Evolutionary conservation across 2,797 vertebrate species (phyloP), one percentile per base, ranked within the genome.

Genomic region (Scleropages formosus): DNA sequence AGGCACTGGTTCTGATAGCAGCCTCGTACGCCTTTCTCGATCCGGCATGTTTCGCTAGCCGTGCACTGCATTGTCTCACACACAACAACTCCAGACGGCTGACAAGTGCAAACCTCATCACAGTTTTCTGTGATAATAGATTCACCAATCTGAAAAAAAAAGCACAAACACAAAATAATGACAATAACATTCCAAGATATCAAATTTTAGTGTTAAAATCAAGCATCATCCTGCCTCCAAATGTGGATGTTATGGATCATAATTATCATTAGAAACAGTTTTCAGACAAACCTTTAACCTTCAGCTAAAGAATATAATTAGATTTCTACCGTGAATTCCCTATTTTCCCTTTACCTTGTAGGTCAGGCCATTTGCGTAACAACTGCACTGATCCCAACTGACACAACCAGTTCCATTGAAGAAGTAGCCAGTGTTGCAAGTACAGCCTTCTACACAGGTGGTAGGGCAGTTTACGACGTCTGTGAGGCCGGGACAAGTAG

Each of bases 361-460:
- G 79, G 90, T 90, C 31, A 53, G 71, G 1, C 90, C 89, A 0
- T 88, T 77, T 59, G 83, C 31, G 73, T 82, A 91, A 79, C 93
- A 93, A 80, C 91, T 85, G 0, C 93, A 93, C 4, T 87, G 59
- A 58, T 90, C 79, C 44, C 78, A 59, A 20, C 81, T 80, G 63
- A 94, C 85, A 0, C 92, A 94, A 64, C 44, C 73, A 0, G 85
- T 81, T 3, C 91, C 91, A 0, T 90, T 84, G 56, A 81, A 90
- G 80, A 85, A 85, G 79, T 84, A 91, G 11, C 87, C 88, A 0
- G 87, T 18, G 51, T 91, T 62, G 10, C 91, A 93, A 74, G 88
- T 79, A 20, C 91, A 94, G 44, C 91, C 91, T 73, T 94, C 92
- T 0, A 86, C 78, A 67, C 91, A 93, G 0, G 13, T 68, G 0